These are phyloP conservation scores for Liopterus haemorrhoidalis DNA, from an alignment of 2,888 invertebrate species.

Conservation along the genomic window DNA sequence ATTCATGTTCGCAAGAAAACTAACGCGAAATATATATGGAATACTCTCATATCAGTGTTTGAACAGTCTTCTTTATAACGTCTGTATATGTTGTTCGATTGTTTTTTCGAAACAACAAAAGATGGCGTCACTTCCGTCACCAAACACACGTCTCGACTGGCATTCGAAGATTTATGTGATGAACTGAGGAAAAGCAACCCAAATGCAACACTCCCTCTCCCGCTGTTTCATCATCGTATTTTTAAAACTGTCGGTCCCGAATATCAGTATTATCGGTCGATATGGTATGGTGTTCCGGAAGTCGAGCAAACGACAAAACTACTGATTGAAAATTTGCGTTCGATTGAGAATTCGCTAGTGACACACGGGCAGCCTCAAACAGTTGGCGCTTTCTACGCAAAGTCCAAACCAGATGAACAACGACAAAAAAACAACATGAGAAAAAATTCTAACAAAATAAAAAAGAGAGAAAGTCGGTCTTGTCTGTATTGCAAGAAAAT, in stretches of 20 bases:
- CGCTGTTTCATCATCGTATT: conserved; percentile 29
- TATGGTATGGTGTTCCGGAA: too few species aligned
- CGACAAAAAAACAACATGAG: background rate
- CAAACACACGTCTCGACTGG: conserved; percentile 21
- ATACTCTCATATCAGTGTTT: conserved; percentile 28
- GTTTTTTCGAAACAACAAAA: conserved; percentile 25
- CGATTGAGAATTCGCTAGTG: conserved; percentile 27
- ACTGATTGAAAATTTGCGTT: conserved; percentile 26
- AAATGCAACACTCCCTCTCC: conserved; percentile 24
- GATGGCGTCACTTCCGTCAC: conserved; percentile 22
- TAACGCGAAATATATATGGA: conserved; percentile 19
- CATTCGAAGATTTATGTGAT: conserved; percentile 26
- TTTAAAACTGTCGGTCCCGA: conserved; percentile 30
- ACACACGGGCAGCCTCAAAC: conserved; percentile 15
- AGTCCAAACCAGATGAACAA: too few species aligned
- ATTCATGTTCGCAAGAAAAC: conserved; percentile 28
- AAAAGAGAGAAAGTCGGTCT: conserved; percentile 23
- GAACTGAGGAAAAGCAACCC: conserved; percentile 26
- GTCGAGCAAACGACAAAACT: conserved; percentile 27
- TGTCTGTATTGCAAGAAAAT: conserved; percentile 28
- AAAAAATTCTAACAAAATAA: too few species aligned
- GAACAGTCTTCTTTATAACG: conserved; percentile 30
- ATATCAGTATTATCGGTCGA: too few species aligned
- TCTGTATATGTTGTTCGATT: conserved; percentile 29
- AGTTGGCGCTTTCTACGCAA: too few species aligned